These are phyloP conservation scores for Dusona sp. DNA, from an alignment of 2,888 invertebrate species.

Conservation along the genomic window DNA sequence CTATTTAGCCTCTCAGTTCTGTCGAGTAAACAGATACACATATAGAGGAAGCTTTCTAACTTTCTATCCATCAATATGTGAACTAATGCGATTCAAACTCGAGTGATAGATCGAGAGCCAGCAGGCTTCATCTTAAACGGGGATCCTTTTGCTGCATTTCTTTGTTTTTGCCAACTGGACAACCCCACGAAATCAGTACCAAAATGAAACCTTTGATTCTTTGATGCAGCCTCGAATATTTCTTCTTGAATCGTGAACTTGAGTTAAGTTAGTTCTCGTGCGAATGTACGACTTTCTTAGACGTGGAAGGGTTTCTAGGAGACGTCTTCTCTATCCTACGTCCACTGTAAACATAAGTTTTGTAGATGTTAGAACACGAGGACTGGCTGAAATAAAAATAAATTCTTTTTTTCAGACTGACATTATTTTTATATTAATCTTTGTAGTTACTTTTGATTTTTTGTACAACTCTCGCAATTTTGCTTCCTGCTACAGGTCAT, in stretches of 20 bases:
- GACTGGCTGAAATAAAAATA: neutral
- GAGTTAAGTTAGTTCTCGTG: neutral
- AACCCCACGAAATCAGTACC: neutral
- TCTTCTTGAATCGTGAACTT: neutral
- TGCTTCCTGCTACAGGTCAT: neutral
- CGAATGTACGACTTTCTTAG: no score
- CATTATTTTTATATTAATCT: neutral
- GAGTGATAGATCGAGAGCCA: neutral
- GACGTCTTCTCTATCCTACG: no score
- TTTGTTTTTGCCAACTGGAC: neutral
- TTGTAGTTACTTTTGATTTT: neutral
- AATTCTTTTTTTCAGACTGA: neutral
- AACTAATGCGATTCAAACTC: neutral
- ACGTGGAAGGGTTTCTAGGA: no score
- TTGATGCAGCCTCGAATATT: no score
- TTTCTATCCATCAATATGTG: neutral
- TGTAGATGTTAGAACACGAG: neutral
- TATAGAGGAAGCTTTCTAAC: neutral
- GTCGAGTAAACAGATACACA: slow-evolving; percentile 76
- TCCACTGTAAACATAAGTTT: neutral
- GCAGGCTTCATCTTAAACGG: neutral
- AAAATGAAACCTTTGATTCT: neutral
- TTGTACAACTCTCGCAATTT: neutral
- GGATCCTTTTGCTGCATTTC: neutral
- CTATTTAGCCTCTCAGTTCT: slow-evolving; percentile 82